Base-by-base conservation (phyloP, 2,113 vertebrate species). In the Hucho hucho region DNA sequence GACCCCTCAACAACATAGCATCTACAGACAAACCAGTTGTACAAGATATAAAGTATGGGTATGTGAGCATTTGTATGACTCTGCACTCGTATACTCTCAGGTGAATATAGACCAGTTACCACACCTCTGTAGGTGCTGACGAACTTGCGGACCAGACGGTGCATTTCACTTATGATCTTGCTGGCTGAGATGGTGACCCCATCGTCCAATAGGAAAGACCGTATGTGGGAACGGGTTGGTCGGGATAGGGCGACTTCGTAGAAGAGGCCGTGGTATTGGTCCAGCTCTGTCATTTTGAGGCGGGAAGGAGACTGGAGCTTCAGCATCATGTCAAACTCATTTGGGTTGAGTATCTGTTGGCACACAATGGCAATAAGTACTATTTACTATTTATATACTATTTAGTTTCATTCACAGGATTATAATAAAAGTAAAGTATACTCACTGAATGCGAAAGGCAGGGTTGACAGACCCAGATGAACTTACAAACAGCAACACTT, bases 241-340 rank as follows among this genome's bases (percentile, higher is more conserved):
- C 73, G 73, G 6, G 0, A 0, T 2, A 86, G 81, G 16, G 83
- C 77, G n/a, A 90, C 12, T n/a, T n/a, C 78, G 79, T 92, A 92
- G 79, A 89, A 92, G 37, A 93, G 77, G 14, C 92, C 92, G 0
- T 22, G 13, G 43, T 78, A 83, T 2, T 81, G 74, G 18, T 89
- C 81, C 4, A 93, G 81, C 46, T 63, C 29, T 0, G 0, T 5
- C 13, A 58, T 81, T 9, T 1, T 64, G 59, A 90, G 22, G 0
- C 82, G 82, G 1, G 82, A 25, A 1, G 78, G 83, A 47, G 76
- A 74, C 25, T 74, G 84, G 26, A 93, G 65, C 64, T 79, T 88
- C 80, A 92, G 77, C 87, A 92, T 88, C 74, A 93, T 87, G 73
- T 93, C 89, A 68, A 93, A 92, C 77, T 90, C 89, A 59, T 91